phyloP scores from a whole-genome alignment of 2,888 invertebrate genomes.

The Stenolophus ochropezus region DNA sequence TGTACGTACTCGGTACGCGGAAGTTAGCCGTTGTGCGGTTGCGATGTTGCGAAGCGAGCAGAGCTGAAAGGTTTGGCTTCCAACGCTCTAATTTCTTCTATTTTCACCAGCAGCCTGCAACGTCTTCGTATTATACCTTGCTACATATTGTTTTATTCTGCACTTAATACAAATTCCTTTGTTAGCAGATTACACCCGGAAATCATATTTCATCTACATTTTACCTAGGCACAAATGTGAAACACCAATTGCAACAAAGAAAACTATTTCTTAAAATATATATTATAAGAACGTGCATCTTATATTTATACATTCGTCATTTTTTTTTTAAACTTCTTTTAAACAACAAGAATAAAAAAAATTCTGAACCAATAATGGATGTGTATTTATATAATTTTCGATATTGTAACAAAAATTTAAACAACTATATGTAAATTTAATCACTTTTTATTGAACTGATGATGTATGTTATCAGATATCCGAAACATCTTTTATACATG shows the following conservation, averaged over 20 bases:
- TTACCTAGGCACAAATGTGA: not conserved
- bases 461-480: too few species aligned
- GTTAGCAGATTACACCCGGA: not conserved
- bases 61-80: not conserved
- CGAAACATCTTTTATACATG: too few species aligned
- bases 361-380: too few species aligned
- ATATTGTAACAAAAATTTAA: too few species aligned
- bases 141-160: not conserved
- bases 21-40: constrained; percentile 11
- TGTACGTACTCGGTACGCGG: constrained; percentile 5
- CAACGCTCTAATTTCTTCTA: not conserved
- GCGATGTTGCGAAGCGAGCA: not conserved
- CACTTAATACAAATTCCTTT: not conserved
- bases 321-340: too few species aligned
- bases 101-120: not conserved
- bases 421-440: too few species aligned
- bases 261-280: not conserved
- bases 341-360: too few species aligned
- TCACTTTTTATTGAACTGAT: too few species aligned
- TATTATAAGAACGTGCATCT: too few species aligned
- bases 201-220: not conserved
- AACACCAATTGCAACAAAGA: too few species aligned
- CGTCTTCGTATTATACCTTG: not conserved
- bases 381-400: too few species aligned
- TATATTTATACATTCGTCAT: too few species aligned